Evolutionary conservation across 2,113 vertebrate species (phyloP), one percentile per base, ranked within the genome.

Genomic region (Oreochromis aureus): DNA sequence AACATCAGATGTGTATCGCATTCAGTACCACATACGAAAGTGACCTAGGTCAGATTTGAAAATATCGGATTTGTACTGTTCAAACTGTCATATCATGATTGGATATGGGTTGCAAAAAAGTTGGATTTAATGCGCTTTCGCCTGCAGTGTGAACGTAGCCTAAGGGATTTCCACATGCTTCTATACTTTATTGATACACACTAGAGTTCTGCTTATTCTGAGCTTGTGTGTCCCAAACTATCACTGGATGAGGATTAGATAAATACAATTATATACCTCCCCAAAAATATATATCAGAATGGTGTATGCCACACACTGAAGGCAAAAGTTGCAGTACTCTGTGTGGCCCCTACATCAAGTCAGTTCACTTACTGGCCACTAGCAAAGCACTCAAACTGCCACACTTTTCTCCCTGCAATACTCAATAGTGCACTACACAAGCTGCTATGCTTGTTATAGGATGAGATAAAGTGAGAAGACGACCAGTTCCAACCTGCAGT

Each of bases 381-480:
- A 73, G 51, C 11, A 73, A 71, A 82, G 13, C 46, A 54, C 53
- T 59, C 41, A 71, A 39, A 79, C 22, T 71, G 61, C 81, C 36
- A 44, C 76, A 87, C 6, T 61, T 69, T 22, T 9, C 51, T 86
- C 9, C 66, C 41, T 69, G 30, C 24, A 51, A 6, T 18, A 61
- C 16, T 61, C 53, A 46, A 30, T 3, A 10, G 2, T 58, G 44
- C 69, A 55, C n/a, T 4, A 27, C 55, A 82, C 82, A 76, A 69
- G 90, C 22, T 78, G 53, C 6, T 84, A 55, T n/a, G 15, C 41
- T 59, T 84, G 39, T 90, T 84, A 61, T 4, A 80, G 78, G 71
- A 84, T 9, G 89, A 89, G 54, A 82, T 83, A 85, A 89, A 84
- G 41, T 7, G 3, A 87, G 80, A 87, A 80, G 84, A 89, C 78